Evolutionary conservation across 2,888 invertebrate species (phyloP).

Genomic region (Cerceris ruficornis): DNA sequence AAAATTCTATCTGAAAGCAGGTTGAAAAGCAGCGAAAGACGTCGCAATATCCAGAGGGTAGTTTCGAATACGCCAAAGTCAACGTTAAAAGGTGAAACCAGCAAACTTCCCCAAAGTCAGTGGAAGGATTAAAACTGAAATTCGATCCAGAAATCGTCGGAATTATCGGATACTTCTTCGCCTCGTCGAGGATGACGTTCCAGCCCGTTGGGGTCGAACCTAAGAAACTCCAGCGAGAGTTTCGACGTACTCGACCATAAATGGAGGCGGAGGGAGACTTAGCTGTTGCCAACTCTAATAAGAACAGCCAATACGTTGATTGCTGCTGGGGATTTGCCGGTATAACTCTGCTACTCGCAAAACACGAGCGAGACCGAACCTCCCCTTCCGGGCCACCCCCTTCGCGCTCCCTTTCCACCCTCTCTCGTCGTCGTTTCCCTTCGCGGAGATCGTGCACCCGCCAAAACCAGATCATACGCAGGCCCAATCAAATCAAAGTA

Average conservation of each 20-base stretch:
- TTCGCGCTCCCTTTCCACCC: conserved; percentile 36
- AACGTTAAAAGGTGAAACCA: no score
- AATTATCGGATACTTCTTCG: conserved; percentile 45
- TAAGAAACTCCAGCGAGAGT: conserved; percentile 47
- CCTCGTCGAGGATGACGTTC: conserved; percentile 42
- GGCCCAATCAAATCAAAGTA: conserved; percentile 81
- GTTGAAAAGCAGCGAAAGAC: no score
- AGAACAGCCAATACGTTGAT: conserved; percentile 78
- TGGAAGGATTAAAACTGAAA: conserved; percentile 25
- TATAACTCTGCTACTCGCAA: conserved; percentile 71
- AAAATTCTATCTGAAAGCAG: no score
- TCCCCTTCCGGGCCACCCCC: conserved; percentile 48
- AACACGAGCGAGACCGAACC: conserved; percentile 73
- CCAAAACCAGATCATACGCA: conserved; percentile 70
- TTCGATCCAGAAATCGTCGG: conserved; percentile 7
- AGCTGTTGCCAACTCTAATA: conserved; percentile 76
- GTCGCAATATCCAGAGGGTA: no score
- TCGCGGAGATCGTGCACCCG: conserved; percentile 38
- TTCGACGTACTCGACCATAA: conserved; percentile 63
- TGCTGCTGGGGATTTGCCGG: conserved; percentile 69
- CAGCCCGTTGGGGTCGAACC: conserved; percentile 43
- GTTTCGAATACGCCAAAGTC: no score
- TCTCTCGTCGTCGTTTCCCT: conserved; percentile 22
- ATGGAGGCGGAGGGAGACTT: conserved; percentile 59
- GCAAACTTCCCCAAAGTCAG: conserved; percentile 44